Evolutionary conservation across 2,797 vertebrate genomes (phyloP).

Genomic region (Merluccius polli): DNA sequence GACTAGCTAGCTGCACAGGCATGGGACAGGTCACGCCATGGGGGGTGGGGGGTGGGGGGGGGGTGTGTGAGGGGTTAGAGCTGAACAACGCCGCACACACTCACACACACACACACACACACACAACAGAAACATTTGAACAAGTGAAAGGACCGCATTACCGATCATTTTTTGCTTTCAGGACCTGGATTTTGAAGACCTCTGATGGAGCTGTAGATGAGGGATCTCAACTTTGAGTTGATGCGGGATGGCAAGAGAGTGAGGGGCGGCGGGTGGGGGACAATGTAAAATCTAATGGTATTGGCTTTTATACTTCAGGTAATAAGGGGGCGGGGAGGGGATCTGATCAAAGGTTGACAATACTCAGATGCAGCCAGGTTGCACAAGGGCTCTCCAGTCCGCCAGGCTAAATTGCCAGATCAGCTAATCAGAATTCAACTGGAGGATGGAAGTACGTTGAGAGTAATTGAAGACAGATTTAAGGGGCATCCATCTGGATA

Average conservation of each 20-base stretch:
- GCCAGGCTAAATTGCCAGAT: slow-evolving; percentile 68
- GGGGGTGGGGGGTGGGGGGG: slow-evolving; percentile 31
- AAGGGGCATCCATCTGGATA: slow-evolving; percentile 68
- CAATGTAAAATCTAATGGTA: slow-evolving; percentile 53
- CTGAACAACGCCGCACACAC: not conserved
- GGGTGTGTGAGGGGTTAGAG: no score
- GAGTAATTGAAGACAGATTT: slow-evolving; percentile 75
- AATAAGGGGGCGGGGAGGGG: slow-evolving; percentile 53
- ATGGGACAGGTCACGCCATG: slow-evolving; percentile 27
- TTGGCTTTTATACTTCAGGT: slow-evolving; percentile 65
- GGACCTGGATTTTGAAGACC: slow-evolving; percentile 48
- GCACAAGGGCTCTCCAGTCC: slow-evolving; percentile 68
- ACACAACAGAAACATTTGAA: slow-evolving; percentile 46
- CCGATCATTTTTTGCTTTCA: slow-evolving; percentile 52
- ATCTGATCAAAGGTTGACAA: slow-evolving; percentile 74
- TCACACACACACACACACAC: slow-evolving; percentile 3
- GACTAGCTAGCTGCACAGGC: slow-evolving; percentile 67
- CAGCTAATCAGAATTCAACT: slow-evolving; percentile 75
- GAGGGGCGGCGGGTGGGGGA: slow-evolving; percentile 39
- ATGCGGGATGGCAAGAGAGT: not conserved
- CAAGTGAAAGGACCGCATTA: slow-evolving; percentile 41
- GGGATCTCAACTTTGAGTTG: slow-evolving; percentile 32
- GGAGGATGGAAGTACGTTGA: slow-evolving; percentile 68
- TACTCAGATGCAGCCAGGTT: slow-evolving; percentile 62
- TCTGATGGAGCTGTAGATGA: slow-evolving; percentile 45